phyloP scores from a whole-genome alignment of 2,797 vertebrate genomes.

The Balearica regulorum region DNA sequence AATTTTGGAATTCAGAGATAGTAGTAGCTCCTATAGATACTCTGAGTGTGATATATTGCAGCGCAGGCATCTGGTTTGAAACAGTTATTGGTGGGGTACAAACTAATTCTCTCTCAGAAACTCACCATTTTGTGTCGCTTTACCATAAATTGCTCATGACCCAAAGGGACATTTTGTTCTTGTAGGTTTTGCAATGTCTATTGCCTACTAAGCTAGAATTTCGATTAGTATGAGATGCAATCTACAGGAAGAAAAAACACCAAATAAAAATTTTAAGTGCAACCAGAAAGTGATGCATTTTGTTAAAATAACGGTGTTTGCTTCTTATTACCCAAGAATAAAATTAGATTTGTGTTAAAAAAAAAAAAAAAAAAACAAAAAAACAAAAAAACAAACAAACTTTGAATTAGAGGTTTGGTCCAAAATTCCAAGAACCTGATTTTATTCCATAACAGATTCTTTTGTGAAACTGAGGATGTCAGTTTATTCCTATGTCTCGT shows the following conservation, averaged over 20 bases:
- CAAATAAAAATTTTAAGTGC: background rate
- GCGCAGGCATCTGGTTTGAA: constrained; percentile 14
- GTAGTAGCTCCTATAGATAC: background rate
- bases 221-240: constrained; percentile 8
- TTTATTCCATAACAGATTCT: background rate
- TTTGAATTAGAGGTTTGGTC: background rate
- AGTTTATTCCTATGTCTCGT: background rate
- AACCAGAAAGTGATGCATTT: background rate
- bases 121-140: background rate
- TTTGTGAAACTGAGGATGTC: background rate
- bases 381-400: background rate
- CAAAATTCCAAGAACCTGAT: background rate
- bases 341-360: background rate
- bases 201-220: constrained; percentile 34
- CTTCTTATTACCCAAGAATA: background rate
- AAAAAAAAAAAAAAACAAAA: background rate
- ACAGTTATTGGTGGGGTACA: background rate
- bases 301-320: background rate
- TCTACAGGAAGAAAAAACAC: background rate
- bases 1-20: constrained; percentile 3
- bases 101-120: constrained; percentile 5
- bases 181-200: background rate
- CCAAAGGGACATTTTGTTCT: constrained; percentile 9
- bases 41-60: constrained; percentile 44
- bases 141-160: constrained; percentile 39